Base-by-base conservation (phyloP, 2,113 vertebrate species). In the Monopterus albus region DNA sequence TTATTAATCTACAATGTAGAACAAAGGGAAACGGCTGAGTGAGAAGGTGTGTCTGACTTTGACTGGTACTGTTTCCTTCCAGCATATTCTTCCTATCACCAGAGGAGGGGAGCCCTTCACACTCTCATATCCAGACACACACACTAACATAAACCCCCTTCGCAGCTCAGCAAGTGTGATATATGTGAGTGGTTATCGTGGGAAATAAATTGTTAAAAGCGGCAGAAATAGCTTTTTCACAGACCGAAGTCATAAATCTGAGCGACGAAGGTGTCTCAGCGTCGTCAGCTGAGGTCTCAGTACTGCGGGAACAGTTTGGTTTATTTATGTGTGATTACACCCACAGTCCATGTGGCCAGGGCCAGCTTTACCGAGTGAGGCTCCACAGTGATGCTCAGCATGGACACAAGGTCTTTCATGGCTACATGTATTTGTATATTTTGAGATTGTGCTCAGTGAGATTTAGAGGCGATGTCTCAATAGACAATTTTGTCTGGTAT, bases 171-270 rank as follows among this genome's bases (percentile, higher is more conserved):
- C 0, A 17, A 15, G 35, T 51, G 81, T 77, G 68, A 81, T 79
- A 45, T 67, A 49, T 60, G 63, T 18, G n/a, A 4, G 2, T 38
- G 46, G 70, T 46, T 66, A 74, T 79, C 86, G n/a, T 74, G 83
- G 86, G 86, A 88, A 88, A 88, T 88, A 88, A 88, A 83, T 62
- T 72, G 82, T 72, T 51, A 58, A 63, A 67, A 67, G 70, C 20
- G 7, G 40, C 59, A 74, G 53, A 74, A 82, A 72, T 39, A 68
- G 60, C 45, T 69, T 66, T 61, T 53, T 78, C 69, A 49, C 73
- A 72, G 61, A 2, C 57, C 17, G 57, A 45, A 71, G 56, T 67
- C 51, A 68, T 74, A 20, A 74, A 73, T 74, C 65, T 18, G 76
- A 68, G 78, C 31, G 45, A 61, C 21, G 23, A 45, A 45, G 51